phyloP scores from a whole-genome alignment of 1,140 invertebrate genomes.

The Nasonia longicornis region DNA sequence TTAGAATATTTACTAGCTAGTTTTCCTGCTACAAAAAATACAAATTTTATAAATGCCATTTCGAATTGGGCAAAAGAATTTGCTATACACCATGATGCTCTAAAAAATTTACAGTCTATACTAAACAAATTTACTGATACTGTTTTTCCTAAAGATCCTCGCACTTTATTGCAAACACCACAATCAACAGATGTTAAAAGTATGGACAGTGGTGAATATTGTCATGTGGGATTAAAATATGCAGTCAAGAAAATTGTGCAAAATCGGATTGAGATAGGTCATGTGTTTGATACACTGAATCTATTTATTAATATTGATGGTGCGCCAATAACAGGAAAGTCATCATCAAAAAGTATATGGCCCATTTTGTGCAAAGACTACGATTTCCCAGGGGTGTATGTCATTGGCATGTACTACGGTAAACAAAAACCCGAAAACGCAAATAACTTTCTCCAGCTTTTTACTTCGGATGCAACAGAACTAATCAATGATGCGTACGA shows the following conservation, averaged over 20 bases:
- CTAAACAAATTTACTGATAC: constrained; percentile 5
- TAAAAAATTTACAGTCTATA: not conserved
- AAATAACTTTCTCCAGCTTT: constrained; percentile 43
- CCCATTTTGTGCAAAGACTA: not conserved
- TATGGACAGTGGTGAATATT: constrained; percentile 19
- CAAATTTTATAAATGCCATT: constrained; percentile 4
- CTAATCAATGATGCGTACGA: constrained; percentile 40
- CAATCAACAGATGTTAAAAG: not conserved
- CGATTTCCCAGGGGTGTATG: not conserved
- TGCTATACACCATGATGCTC: not conserved
- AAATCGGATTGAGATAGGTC: not conserved
- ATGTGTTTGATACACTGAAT: not conserved
- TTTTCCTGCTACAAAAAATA: not conserved
- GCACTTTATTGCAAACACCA: constrained; percentile 14
- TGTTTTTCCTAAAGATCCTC: not conserved
- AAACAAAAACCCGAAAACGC: constrained; percentile 36
- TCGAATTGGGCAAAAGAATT: not conserved
- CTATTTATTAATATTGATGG: constrained; percentile 19
- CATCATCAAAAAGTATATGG: constrained; percentile 6
- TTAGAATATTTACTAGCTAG: not conserved
- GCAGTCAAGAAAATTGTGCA: not conserved
- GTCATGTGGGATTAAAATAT: not conserved
- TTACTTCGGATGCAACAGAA: constrained; percentile 41
- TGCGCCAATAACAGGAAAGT: not conserved
- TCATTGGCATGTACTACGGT: constrained; percentile 46